Percentiles rank a stretch among this genome's conserved stretches.
phyloP scores from a whole-genome alignment of 2,888 invertebrate species.

The Cosmia trapezina region DNA sequence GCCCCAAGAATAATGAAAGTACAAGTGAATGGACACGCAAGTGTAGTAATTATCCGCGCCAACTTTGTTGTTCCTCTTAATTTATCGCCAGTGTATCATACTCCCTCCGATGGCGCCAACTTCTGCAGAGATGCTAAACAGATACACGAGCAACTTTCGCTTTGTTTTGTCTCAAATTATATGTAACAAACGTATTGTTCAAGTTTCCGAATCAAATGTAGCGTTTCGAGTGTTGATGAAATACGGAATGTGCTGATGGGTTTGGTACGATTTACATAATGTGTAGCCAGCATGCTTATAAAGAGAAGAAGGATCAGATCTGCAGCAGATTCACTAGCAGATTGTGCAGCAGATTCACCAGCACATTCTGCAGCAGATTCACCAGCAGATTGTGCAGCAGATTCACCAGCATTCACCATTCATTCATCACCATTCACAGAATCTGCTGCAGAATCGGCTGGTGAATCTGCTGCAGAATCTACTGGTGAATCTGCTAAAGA shows the following conservation, averaged over 20 bases:
- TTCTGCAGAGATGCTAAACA: constrained; percentile 71
- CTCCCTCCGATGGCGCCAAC: constrained; percentile 60
- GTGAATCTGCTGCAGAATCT: too few species aligned
- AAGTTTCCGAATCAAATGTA: constrained; percentile 49
- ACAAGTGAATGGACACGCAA: constrained; percentile 89
- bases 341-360: too few species aligned
- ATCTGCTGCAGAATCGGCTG: too few species aligned
- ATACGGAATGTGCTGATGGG: background rate
- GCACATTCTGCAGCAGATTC: too few species aligned
- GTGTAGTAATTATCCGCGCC: constrained; percentile 82
- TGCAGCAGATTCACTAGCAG: too few species aligned
- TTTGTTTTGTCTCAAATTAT: constrained; percentile 61
- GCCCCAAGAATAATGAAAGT: constrained; percentile 85
- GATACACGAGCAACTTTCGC: constrained; percentile 67
- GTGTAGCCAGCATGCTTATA: background rate
- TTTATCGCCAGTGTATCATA: constrained; percentile 81
- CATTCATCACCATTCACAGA: too few species aligned
- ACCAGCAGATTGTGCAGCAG: too few species aligned
- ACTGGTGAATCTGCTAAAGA: too few species aligned
- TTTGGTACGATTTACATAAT: too few species aligned
- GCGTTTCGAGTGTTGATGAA: constrained; percentile 21
- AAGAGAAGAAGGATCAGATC: background rate
- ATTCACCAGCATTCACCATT: too few species aligned
- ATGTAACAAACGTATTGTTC: constrained; percentile 60
- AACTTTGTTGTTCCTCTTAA: constrained; percentile 82